A percentile compares a stretch with the other conserved stretches of the same genome.
phyloP scores from a whole-genome alignment of 2,888 invertebrate species.

The Argyresthia goedartella region DNA sequence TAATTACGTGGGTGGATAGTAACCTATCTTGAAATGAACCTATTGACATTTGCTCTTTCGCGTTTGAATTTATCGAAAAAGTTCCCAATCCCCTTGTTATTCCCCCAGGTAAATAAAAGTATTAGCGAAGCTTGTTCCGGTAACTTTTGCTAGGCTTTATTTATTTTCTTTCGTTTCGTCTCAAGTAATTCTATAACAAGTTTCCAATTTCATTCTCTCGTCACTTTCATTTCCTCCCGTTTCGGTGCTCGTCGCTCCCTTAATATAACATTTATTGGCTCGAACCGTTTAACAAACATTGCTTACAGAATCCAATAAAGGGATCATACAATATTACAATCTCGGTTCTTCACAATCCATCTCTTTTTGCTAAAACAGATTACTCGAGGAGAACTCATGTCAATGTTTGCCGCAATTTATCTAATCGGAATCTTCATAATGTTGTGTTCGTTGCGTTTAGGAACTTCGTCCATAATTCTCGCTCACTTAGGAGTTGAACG shows the following conservation, averaged over 20 bases:
- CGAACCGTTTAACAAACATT: conserved; percentile 66
- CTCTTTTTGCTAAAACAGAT: not conserved
- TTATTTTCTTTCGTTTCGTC: conserved; percentile 57
- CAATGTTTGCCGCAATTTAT: conserved; percentile 47
- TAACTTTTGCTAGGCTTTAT: conserved; percentile 47
- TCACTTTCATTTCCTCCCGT: conserved; percentile 65
- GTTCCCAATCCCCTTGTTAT: not conserved
- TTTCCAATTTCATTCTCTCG: conserved; percentile 69
- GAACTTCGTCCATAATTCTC: conserved; percentile 63
- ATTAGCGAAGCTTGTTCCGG: conserved; percentile 16
- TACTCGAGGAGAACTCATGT: conserved; percentile 12
- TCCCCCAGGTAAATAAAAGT: conserved; percentile 13
- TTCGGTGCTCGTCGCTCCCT: conserved; percentile 41
- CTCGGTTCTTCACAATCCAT: not conserved
- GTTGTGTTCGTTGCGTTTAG: conserved; percentile 43
- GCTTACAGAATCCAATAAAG: conserved; percentile 55
- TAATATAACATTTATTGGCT: conserved; percentile 68
- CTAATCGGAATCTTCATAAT: conserved; percentile 59
- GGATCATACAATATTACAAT: conserved; percentile 14
- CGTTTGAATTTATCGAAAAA: not conserved
- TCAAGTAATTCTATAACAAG: conserved; percentile 63
- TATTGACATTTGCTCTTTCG: too few species aligned
- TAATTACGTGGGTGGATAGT: too few species aligned
- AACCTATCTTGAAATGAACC: too few species aligned
- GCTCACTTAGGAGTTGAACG: conserved; percentile 56